Evolutionary conservation across 2,797 vertebrate genomes (phyloP).

Genomic region (Sarcoramphus papa): DNA sequence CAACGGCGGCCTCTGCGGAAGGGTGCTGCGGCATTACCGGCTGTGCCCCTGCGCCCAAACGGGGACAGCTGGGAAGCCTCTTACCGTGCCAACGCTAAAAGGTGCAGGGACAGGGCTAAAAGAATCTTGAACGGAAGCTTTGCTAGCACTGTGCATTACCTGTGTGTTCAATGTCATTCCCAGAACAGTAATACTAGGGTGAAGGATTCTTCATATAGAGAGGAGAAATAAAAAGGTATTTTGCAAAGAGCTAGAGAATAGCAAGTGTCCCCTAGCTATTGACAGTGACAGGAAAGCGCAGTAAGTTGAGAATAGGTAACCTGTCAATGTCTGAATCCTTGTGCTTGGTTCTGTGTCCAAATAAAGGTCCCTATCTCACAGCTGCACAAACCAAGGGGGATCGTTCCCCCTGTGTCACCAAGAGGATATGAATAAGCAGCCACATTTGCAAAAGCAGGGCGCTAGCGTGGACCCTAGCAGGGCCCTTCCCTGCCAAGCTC

Average conservation of each 20-base stretch:
- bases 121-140: rapidly evolving
- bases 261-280: not conserved
- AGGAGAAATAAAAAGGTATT: not conserved
- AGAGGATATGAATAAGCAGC: not conserved
- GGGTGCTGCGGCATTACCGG: not conserved
- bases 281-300: not conserved
- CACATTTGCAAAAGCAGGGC: not conserved
- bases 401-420: not conserved
- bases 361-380: no score
- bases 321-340: not conserved
- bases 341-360: not conserved
- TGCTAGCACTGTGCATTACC: not conserved
- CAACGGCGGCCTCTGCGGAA: not conserved
- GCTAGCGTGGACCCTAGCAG: not conserved
- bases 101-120: not conserved
- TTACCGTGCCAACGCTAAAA: rapidly evolving
- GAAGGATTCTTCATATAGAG: not conserved
- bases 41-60: rapidly evolving
- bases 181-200: rapidly evolving
- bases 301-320: not conserved
- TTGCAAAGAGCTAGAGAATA: not conserved
- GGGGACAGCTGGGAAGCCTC: not conserved
- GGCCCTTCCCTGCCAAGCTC: not conserved
- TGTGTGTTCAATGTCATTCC: rapidly evolving
- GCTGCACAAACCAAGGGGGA: not conserved